Evolutionary conservation across 2,113 vertebrate species (phyloP).

Genomic region (Hippocampus mohnikei): DNA sequence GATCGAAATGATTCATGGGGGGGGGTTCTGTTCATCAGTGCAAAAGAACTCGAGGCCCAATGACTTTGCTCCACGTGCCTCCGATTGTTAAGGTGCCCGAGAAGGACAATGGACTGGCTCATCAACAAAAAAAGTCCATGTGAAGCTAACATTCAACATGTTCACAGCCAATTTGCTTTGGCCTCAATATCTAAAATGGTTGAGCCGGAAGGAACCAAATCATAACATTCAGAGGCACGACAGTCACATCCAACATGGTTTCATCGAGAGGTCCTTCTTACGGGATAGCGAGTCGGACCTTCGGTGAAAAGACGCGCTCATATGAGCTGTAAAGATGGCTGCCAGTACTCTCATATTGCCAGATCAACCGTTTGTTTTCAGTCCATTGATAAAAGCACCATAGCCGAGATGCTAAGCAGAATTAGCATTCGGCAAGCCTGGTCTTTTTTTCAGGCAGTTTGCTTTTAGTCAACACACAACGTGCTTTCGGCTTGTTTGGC

Average conservation of each 20-base stretch:
- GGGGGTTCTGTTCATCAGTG: too few species aligned
- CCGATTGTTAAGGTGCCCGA: slow-evolving; percentile 14
- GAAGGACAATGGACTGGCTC: slow-evolving; percentile 29
- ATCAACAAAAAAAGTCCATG: slow-evolving; percentile 43
- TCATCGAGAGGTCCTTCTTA: neutral
- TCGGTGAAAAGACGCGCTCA: neutral
- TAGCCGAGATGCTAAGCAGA: too few species aligned
- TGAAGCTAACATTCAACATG: slow-evolving; percentile 38
- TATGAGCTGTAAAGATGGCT: too few species aligned
- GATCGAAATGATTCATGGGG: too few species aligned
- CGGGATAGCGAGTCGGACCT: neutral
- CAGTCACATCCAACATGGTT: slow-evolving; percentile 3
- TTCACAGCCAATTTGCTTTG: slow-evolving; percentile 32
- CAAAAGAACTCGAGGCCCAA: too few species aligned
- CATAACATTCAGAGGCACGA: slow-evolving; percentile 9
- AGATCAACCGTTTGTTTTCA: too few species aligned
- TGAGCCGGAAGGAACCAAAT: neutral
- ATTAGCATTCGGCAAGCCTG: too few species aligned
- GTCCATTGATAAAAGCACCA: too few species aligned
- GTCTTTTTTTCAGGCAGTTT: too few species aligned
- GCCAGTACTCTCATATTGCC: too few species aligned
- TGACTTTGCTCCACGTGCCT: neutral
- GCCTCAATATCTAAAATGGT: slow-evolving; percentile 32
- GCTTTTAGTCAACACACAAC: too few species aligned
- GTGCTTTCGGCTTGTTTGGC: too few species aligned